phyloP scores from a whole-genome alignment of 2,113 vertebrate genomes.

The Tenrec ecaudatus region DNA sequence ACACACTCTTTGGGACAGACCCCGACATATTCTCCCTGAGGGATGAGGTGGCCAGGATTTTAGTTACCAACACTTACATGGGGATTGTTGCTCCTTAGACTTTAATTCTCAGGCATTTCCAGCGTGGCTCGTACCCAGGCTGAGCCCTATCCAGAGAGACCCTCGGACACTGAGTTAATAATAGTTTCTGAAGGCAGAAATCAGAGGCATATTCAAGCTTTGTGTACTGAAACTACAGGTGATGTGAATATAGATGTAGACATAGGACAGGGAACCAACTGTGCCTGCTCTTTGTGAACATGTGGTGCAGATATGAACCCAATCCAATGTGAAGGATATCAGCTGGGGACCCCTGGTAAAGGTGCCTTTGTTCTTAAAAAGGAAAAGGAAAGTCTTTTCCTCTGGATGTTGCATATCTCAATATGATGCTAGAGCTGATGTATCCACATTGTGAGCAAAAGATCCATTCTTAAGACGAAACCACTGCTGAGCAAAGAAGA shows the following conservation, averaged over 20 bases:
- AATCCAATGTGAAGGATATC: not conserved
- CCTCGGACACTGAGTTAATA: not conserved
- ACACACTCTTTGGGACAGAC: not conserved
- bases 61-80: not conserved
- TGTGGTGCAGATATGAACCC: not conserved
- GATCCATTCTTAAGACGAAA: not conserved
- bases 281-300: not conserved
- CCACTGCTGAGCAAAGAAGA: not conserved
- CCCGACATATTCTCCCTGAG: not conserved
- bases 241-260: accelerated
- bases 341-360: not conserved
- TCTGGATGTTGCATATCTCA: not conserved
- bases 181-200: not conserved
- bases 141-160: not conserved
- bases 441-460: not conserved
- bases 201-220: not conserved
- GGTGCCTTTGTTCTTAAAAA: conserved; percentile 15
- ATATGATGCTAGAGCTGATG: not conserved
- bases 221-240: not conserved
- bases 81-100: not conserved
- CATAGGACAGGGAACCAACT: too few relatives aligned
- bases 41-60: not conserved
- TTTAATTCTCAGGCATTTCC: not conserved
- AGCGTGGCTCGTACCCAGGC: accelerated
- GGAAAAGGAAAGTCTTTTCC: not conserved